Percentiles rank a stretch among this genome's conserved stretches.
Evolutionary conservation across 2,888 invertebrate genomes (phyloP).

Genomic region (Bembecia ichneumoniformis): DNA sequence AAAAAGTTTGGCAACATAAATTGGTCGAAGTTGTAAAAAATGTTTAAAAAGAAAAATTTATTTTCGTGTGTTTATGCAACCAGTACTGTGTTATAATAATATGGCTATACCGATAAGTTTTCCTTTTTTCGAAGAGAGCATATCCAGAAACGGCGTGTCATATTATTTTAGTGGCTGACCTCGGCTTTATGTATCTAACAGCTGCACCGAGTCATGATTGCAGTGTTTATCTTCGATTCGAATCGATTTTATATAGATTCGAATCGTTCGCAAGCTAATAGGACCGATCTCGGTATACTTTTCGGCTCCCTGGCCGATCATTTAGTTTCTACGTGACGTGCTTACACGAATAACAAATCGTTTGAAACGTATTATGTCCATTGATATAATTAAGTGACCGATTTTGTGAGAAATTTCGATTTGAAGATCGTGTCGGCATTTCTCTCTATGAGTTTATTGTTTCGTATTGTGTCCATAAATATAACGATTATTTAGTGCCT

Average conservation of each 20-base stretch:
- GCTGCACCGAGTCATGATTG: constrained; percentile 63
- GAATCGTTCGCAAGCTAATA: constrained; percentile 61
- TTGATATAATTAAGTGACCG: constrained; percentile 66
- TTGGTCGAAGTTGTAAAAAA: too few relatives aligned
- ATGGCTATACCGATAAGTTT: constrained; percentile 45
- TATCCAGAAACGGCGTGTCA: constrained; percentile 68
- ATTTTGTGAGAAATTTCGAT: constrained; percentile 65
- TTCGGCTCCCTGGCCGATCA: constrained; percentile 58
- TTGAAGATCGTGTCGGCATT: constrained; percentile 51
- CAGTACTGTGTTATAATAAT: constrained; percentile 45
- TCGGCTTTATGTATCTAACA: constrained; percentile 54
- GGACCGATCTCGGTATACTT: constrained; percentile 60
- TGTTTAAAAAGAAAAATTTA: too few relatives aligned
- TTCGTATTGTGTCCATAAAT: too few relatives aligned
- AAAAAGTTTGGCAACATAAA: too few relatives aligned
- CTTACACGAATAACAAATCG: constrained; percentile 63
- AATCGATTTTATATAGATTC: constrained; percentile 66
- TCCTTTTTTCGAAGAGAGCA: constrained; percentile 49
- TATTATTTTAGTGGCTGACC: constrained; percentile 72
- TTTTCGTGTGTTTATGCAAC: constrained; percentile 23
- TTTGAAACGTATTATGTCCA: constrained; percentile 61
- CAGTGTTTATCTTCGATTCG: constrained; percentile 62
- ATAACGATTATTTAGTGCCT: too few relatives aligned
- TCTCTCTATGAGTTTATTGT: neutral
- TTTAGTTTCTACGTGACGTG: constrained; percentile 67